These are phyloP conservation scores for Erythrolamprus reginae DNA, from an alignment of 2,113 vertebrate species.

Conservation along the genomic window DNA sequence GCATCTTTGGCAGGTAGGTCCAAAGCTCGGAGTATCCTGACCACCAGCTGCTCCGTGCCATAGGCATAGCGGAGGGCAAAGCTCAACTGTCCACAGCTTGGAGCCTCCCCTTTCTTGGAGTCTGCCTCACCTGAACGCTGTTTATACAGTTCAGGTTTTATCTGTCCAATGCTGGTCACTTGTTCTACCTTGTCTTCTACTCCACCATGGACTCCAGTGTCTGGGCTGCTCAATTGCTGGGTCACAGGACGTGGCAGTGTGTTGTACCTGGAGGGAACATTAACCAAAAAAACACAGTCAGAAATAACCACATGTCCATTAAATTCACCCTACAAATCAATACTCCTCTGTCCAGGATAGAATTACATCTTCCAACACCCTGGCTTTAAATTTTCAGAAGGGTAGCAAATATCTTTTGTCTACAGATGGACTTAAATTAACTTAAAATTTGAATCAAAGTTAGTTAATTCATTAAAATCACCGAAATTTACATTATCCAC, in stretches of 20 bases:
- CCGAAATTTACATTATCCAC: background rate
- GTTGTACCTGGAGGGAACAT: constrained; percentile 53
- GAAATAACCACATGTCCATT: background rate
- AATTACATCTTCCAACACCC: background rate
- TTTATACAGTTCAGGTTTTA: constrained; percentile 88
- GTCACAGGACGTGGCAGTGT: constrained; percentile 69
- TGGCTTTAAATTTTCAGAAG: background rate
- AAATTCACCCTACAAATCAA: too few relatives aligned
- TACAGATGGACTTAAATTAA: background rate
- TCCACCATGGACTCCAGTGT: constrained; percentile 57
- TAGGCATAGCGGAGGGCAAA: constrained; percentile 88
- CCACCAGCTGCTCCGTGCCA: constrained; percentile 87
- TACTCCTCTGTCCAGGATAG: background rate
- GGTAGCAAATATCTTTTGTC: background rate
- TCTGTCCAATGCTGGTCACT: constrained; percentile 88
- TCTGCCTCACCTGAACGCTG: constrained; percentile 75
- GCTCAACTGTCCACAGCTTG: constrained; percentile 85
- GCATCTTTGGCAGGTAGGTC: constrained; percentile 90
- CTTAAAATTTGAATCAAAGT: background rate
- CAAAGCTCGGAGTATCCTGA: constrained; percentile 86
- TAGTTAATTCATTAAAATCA: background rate
- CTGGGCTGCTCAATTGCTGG: constrained; percentile 75
- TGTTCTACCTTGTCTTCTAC: constrained; percentile 79
- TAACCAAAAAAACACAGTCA: background rate
- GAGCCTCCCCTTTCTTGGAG: constrained; percentile 67